Evolutionary conservation across 2,797 vertebrate species (phyloP), one percentile per base, ranked within the genome.

Genomic region (Halcyon chelicuti): DNA sequence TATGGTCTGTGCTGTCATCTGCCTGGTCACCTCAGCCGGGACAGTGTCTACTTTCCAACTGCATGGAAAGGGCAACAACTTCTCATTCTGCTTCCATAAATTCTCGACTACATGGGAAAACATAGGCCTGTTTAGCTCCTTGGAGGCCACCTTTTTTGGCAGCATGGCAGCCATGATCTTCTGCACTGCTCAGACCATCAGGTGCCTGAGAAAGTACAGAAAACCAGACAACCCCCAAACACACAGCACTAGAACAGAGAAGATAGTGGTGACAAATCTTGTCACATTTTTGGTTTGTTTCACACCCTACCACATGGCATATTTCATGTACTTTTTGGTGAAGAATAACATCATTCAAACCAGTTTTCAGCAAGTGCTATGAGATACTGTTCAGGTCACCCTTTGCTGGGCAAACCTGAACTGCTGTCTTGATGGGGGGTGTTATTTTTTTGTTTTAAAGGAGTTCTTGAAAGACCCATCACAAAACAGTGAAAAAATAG

Each of bases 391-490:
- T 29, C 98, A 98, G 70, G 51, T 97, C 42, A 98, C 97, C 20
- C 96, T 98, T 31, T 98, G 96, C 68, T 97, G 96, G 96, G 98
- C 98, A 85, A 99, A 99, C 93, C 75, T 99, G 94, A 99, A 98
- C 97, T 98, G 98, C 97, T 99, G 98, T 37, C 97, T 99, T 65
- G 98, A 99, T 26, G 99, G 98, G 6, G 40, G 97, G 29, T 99
- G 98, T 79, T 99, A 99, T 67, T 99, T 99, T 94, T 99, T 99
- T 80, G 77, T 97, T 78, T 80, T 97, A 78, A 97, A 94, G 74
- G 96, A 98, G 46, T 97, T 92, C 40, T 86, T 94, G 61, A 90
- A 97, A 78, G 35, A 54, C 9, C 3, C 65, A 2, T 40, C 28
- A 28, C 35, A 44, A 47, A 91, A 35, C 19, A 61, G 5, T 8